Conservation (phyloP, 2,113 vertebrate genomes). For the Tychaedon coryphoeus region DNA sequence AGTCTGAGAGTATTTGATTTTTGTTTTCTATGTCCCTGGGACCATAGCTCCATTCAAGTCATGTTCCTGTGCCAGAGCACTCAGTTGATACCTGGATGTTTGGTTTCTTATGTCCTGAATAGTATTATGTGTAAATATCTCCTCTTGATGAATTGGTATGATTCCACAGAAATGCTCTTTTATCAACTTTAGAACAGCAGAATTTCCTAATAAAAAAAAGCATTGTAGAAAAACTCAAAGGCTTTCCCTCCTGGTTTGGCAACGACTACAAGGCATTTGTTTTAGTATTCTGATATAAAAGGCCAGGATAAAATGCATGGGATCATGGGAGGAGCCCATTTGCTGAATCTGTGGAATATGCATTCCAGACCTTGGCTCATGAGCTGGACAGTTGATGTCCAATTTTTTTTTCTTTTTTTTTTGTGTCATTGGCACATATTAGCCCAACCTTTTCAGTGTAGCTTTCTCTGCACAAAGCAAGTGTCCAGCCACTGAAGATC, state of each 20-base stretch:
- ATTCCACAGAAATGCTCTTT: neutral
- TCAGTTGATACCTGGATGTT: neutral
- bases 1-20: neutral
- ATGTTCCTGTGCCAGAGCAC: neutral
- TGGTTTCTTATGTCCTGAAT: neutral
- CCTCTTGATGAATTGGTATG: neutral
- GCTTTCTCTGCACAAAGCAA: neutral
- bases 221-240: neutral
- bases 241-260: neutral
- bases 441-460: neutral
- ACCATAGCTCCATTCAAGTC: neutral
- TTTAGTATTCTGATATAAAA: neutral
- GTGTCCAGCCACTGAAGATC: neutral
- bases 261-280: conserved; percentile 6
- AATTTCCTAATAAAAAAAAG: neutral
- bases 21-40: neutral
- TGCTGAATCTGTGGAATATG: neutral
- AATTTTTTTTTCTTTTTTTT: neutral
- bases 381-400: neutral
- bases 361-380: neutral
- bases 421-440: neutral
- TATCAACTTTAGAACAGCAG: neutral
- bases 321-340: neutral
- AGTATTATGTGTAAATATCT: neutral
- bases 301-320: neutral